A percentile compares a stretch with the other conserved stretches of the same genome.
Conservation (phyloP, 2,888 invertebrate species). For the Cepaea hortensis region DNA sequence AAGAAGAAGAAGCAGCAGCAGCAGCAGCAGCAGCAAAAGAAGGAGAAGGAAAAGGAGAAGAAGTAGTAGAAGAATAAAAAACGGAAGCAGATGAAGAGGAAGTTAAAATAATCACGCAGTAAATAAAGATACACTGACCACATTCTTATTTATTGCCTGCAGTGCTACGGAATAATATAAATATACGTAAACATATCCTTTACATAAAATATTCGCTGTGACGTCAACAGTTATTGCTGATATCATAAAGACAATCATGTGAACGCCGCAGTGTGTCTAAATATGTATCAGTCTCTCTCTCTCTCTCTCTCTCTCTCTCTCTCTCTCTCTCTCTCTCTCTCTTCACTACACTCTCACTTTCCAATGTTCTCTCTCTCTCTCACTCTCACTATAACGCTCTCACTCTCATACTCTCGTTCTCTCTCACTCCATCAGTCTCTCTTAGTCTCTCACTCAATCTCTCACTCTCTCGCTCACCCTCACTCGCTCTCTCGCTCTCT, state of each 20-base stretch:
- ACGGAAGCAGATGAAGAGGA: background rate
- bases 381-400: background rate
- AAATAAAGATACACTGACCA: too few species aligned
- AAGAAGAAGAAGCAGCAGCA: constrained; percentile 23
- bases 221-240: too few species aligned
- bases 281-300: background rate
- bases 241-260: too few species aligned
- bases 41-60: too few species aligned
- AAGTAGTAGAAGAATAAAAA: too few species aligned
- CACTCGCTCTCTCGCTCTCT: background rate
- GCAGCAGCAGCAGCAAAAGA: too few species aligned
- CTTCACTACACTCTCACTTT: background rate
- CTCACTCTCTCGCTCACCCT: background rate
- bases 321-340: constrained; percentile 4
- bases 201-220: background rate
- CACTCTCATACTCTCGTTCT: background rate
- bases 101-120: background rate
- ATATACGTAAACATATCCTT: background rate
- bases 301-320: constrained; percentile 9
- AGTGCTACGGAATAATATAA: background rate
- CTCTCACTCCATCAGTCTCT: background rate
- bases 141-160: background rate
- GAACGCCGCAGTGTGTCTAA: background rate
- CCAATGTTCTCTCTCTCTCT: constrained; percentile 1
- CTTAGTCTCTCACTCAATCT: background rate